phyloP scores from a whole-genome alignment of 2,797 vertebrate genomes.

The Craterocephalus amniculus region DNA sequence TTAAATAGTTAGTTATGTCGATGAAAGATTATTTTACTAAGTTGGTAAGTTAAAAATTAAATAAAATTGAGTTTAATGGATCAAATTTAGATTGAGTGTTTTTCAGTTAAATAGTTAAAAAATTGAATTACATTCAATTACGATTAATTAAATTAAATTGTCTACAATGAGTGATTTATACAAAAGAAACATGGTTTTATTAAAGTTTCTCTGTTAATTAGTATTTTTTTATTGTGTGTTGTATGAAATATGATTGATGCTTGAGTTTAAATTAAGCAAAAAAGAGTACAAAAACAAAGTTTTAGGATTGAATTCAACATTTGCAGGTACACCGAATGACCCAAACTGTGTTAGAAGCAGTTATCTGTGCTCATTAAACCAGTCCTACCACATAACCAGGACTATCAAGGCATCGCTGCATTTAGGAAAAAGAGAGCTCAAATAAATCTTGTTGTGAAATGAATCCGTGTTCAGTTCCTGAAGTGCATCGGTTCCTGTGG shows the following conservation, averaged over 20 bases:
- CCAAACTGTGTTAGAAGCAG: not conserved
- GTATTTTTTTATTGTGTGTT: not conserved
- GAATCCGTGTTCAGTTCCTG: slow-evolving; percentile 13
- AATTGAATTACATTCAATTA: too few species aligned
- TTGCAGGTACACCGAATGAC: slow-evolving; percentile 24
- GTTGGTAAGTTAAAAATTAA: too few species aligned
- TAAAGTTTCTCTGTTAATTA: not conserved
- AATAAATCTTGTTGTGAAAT: slow-evolving; percentile 23
- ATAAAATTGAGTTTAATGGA: too few species aligned
- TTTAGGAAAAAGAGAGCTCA: slow-evolving; percentile 1
- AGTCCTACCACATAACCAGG: not conserved
- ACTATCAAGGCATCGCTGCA: not conserved
- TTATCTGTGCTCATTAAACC: slow-evolving; percentile 43
- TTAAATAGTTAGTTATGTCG: not conserved
- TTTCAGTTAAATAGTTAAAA: too few species aligned
- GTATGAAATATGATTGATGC: not conserved
- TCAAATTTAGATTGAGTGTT: too few species aligned
- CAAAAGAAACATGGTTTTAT: not conserved
- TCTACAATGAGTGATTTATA: not conserved
- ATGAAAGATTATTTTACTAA: too few species aligned
- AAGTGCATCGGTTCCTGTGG: slow-evolving; percentile 12
- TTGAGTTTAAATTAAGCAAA: not conserved
- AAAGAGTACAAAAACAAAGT: not conserved
- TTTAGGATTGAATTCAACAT: slow-evolving; percentile 3
- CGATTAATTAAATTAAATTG: too few species aligned